These are phyloP conservation scores for Pristionchus arcanus DNA, from an alignment of 2,888 invertebrate species.

Conservation along the genomic window DNA sequence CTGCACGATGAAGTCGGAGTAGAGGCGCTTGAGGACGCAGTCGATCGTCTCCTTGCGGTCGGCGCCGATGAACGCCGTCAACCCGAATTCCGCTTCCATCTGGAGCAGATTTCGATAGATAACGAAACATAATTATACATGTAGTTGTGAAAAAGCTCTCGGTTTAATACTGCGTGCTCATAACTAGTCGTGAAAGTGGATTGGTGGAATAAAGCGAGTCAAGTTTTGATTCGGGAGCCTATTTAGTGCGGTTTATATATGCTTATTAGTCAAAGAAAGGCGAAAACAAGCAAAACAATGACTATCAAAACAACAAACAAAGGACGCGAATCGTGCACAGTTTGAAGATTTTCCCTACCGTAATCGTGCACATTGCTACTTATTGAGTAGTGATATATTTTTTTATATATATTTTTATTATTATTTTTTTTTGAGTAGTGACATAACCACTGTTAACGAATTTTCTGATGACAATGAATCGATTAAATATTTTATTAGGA, in stretches of 20 bases:
- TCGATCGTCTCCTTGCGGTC: constrained; percentile 56
- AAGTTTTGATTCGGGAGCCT: too few species aligned
- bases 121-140: too few species aligned
- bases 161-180: too few species aligned
- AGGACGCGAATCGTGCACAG: not conserved
- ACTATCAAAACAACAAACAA: not conserved
- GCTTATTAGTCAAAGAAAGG: not conserved
- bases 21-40: constrained; percentile 73
- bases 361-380: not conserved
- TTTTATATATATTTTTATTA: not conserved
- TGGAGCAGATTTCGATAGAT: too few species aligned
- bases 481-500: too few species aligned
- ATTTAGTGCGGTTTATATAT: not conserved
- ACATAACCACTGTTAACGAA: too few species aligned
- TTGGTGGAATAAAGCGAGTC: too few species aligned
- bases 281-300: not conserved
- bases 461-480: too few species aligned
- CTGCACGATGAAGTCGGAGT: constrained; percentile 75
- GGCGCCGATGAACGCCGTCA: constrained; percentile 63
- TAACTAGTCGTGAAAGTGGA: too few species aligned
- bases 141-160: too few species aligned
- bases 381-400: not conserved
- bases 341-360: not conserved
- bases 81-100: constrained; percentile 67
- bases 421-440: too few species aligned